These are phyloP conservation scores for Albula glossodonta DNA, from an alignment of 2,113 vertebrate species.

Conservation along the genomic window DNA sequence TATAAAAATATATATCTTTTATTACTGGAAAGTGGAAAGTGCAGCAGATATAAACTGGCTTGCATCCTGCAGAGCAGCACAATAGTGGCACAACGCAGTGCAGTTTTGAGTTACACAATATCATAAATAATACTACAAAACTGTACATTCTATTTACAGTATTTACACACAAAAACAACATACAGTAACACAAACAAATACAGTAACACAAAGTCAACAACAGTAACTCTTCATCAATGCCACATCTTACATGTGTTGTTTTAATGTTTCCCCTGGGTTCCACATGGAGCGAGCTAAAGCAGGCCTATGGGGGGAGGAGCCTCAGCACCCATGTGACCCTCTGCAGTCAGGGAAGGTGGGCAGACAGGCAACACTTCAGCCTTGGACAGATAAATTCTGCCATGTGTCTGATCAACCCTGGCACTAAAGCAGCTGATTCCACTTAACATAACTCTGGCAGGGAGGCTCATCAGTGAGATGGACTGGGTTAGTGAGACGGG, in stretches of 20 bases:
- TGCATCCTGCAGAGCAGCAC: constrained; percentile 31
- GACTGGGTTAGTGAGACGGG: too few relatives aligned
- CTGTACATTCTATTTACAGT: constrained; percentile 57
- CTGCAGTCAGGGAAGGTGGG: too few relatives aligned
- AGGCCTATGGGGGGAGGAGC: not conserved
- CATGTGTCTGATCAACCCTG: too few relatives aligned
- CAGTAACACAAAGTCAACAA: constrained; percentile 31
- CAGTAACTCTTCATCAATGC: constrained; percentile 35
- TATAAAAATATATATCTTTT: constrained; percentile 63
- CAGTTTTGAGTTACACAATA: constrained; percentile 31
- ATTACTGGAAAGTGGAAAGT: constrained; percentile 61
- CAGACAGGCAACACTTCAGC: too few relatives aligned
- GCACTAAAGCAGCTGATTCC: too few relatives aligned
- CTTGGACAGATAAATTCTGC: too few relatives aligned
- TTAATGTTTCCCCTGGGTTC: not conserved
- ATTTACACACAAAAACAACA: constrained; percentile 53
- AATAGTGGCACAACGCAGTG: too few relatives aligned
- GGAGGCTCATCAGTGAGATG: too few relatives aligned
- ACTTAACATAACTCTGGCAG: too few relatives aligned
- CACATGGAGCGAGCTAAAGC: too few relatives aligned
- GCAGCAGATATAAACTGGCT: constrained; percentile 52
- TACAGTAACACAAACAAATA: constrained; percentile 42
- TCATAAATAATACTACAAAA: constrained; percentile 61
- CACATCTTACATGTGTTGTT: constrained; percentile 35
- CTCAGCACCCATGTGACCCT: too few relatives aligned